Evolutionary conservation across 2,113 vertebrate genomes (phyloP).

Genomic region (Hippopotamus amphibius): DNA sequence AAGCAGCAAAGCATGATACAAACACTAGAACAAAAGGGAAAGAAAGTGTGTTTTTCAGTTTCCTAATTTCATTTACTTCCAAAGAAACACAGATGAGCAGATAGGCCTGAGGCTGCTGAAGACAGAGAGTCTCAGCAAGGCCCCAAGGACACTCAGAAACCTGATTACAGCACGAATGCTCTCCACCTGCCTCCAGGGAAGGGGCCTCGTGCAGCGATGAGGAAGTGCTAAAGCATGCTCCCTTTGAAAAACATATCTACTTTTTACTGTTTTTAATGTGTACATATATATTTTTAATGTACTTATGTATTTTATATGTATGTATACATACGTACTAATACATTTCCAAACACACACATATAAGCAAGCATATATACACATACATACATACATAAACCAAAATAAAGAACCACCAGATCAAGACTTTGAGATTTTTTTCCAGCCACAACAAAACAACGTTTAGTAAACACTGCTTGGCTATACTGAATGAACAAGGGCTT

Average conservation of each 20-base stretch:
- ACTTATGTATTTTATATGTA: neutral
- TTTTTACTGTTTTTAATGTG: too few species aligned
- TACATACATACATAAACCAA: neutral
- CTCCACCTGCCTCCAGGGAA: neutral
- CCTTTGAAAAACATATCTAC: neutral
- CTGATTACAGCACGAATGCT: neutral
- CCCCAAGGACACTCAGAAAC: neutral
- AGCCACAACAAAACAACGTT: neutral
- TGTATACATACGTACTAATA: neutral
- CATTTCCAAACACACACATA: neutral
- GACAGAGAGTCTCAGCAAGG: neutral
- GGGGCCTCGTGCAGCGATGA: neutral
- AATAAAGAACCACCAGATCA: neutral
- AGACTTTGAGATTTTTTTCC: neutral
- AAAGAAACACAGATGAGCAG: neutral
- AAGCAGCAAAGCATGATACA: conserved; percentile 1
- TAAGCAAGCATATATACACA: neutral
- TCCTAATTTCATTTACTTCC: neutral
- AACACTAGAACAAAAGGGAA: conserved; percentile 14
- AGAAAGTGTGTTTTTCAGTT: neutral
- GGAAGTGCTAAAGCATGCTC: neutral
- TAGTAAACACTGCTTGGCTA: too few species aligned
- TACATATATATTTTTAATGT: neutral
- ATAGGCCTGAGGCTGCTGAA: neutral
- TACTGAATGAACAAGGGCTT: neutral